Evolutionary conservation across 2,797 vertebrate genomes (phyloP), one percentile per base, ranked within the genome.

Genomic region (Pampus argenteus): DNA sequence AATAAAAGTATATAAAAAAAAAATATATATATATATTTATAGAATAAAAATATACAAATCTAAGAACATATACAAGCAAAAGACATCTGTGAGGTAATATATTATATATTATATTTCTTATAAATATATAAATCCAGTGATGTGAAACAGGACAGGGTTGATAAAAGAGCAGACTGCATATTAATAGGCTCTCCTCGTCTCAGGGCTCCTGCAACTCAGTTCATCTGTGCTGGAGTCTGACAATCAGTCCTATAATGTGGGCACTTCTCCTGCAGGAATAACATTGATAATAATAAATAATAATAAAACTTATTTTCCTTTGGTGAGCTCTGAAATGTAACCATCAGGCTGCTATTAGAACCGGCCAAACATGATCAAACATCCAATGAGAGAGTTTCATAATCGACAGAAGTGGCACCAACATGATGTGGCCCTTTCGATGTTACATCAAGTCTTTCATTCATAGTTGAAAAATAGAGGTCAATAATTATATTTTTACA

Each of bases 381-480:
- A 59, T 44, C 7, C 4, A 26, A 18, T n/a, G n/a, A 55, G n/a
- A 29, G 40, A 2, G 4, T 36, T 14, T 18, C 20, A 38, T 34
- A 54, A 31, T 31, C 11, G 40, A 45, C 8, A 26, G n/a, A 40
- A 14, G 17, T 13, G 2, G 23, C 18, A 29, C 31, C 17, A 47
- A 54, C 11, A 13, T 23, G 1, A 52, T 29, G 1, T 20, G 26
- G 15, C 18, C 23, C n/a, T 52, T 36, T 44, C 0, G 40, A 0
- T 44, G 56, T 13, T 74, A 71, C 9, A 13, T 22, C 5, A 51
- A n/a, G 10, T 20, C 47, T 61, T 66, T 14, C 3, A 52, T 66
- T 14, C 3, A 52, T 20, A 23, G 25, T 44, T 64, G n/a, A 65
- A 62, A 81, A 64, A 84, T 79, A 69, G 61, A 66, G 38, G 5